Percentiles rank a stretch among this genome's conserved stretches.
Conservation (phyloP, 2,888 invertebrate species). For the Athalia circularis region DNA sequence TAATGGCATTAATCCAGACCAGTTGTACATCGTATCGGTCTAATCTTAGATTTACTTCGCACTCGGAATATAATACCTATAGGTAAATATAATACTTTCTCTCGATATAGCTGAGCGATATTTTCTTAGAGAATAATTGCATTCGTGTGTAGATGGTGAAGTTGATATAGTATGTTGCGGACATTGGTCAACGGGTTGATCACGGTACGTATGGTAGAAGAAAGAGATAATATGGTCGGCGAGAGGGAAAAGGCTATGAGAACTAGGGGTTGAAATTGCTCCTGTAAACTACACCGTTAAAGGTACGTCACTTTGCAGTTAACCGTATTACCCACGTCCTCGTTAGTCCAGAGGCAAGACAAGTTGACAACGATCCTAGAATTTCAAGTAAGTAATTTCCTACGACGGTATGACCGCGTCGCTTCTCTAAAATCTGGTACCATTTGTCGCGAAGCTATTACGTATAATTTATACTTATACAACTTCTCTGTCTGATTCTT, state of each 20-base stretch:
- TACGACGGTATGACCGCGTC: not conserved
- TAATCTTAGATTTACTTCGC: slow-evolving; percentile 20
- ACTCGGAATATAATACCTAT: not conserved
- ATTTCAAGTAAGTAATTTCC: slow-evolving; percentile 38
- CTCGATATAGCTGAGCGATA: slow-evolving; percentile 13
- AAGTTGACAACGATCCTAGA: slow-evolving; percentile 42
- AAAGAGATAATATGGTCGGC: no score
- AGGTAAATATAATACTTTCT: not conserved
- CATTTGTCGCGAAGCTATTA: no score
- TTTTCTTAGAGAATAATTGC: no score
- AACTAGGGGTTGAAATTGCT: not conserved
- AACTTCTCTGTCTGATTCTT: no score
- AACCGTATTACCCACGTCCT: slow-evolving; percentile 23
- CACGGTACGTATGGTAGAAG: not conserved
- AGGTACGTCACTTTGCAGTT: slow-evolving; percentile 34
- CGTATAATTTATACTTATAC: no score
- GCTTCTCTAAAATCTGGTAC: not conserved
- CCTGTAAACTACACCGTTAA: slow-evolving; percentile 24
- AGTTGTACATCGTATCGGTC: slow-evolving; percentile 6
- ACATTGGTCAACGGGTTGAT: not conserved
- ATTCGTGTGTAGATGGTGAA: not conserved
- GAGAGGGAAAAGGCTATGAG: no score
- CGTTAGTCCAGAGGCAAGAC: slow-evolving; percentile 32
- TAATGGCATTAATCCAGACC: slow-evolving; percentile 33
- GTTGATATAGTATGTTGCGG: not conserved